A percentile compares a stretch with the other conserved stretches of the same genome.
phyloP scores from a whole-genome alignment of 1,140 invertebrate species.

The Sycophaga agraensis region DNA sequence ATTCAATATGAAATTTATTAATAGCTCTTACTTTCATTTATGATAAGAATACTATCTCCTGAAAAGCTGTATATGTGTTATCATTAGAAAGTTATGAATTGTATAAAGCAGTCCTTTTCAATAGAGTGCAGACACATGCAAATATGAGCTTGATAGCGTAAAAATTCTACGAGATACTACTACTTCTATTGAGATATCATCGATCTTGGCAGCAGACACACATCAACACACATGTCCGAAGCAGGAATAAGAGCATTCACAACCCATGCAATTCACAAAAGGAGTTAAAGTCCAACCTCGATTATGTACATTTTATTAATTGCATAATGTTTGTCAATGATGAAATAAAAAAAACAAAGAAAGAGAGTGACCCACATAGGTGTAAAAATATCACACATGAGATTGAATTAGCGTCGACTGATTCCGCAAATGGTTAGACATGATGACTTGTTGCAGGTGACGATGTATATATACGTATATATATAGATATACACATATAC shows the following conservation, averaged over 20 bases:
- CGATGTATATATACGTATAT: too few relatives aligned
- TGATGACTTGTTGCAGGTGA: conserved; percentile 7
- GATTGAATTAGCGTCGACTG: conserved; percentile 10
- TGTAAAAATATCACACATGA: conserved; percentile 15
- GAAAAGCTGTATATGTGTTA: too few relatives aligned
- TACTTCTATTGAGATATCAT: too few relatives aligned
- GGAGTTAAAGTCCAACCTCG: conserved; percentile 12
- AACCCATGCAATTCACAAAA: conserved; percentile 8
- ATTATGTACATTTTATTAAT: conserved; percentile 21
- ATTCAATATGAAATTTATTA: too few relatives aligned
- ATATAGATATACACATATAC: too few relatives aligned
- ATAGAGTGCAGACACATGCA: conserved; percentile 10
- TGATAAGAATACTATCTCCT: too few relatives aligned
- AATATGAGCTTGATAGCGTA: conserved; percentile 1
- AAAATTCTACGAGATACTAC: too few relatives aligned
- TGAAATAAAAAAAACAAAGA: not conserved
- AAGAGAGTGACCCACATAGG: conserved; percentile 1
- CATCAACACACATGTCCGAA: too few relatives aligned
- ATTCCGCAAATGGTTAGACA: conserved; percentile 12
- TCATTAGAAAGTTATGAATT: too few relatives aligned
- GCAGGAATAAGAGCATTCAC: not conserved
- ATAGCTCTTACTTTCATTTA: too few relatives aligned
- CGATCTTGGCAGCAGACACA: too few relatives aligned
- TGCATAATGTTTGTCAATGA: not conserved
- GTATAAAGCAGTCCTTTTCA: conserved; percentile 3